phyloP scores from a whole-genome alignment of 2,888 invertebrate genomes.

The Leptopterna dolabrata region DNA sequence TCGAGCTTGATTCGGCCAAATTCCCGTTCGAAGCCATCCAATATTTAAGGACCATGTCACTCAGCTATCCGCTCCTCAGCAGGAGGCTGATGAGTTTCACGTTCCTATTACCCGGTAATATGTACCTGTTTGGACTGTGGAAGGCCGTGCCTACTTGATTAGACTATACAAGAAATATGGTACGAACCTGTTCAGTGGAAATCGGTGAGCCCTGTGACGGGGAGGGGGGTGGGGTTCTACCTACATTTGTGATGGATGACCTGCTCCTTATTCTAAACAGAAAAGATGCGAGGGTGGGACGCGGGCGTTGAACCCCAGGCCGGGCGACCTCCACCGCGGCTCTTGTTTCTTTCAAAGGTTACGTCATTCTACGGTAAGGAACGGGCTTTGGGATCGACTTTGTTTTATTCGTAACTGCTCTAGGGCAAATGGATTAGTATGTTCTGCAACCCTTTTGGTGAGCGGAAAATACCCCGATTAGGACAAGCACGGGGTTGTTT shows the following conservation, averaged over 20 bases:
- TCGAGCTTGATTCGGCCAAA: background rate
- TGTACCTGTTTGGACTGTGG: constrained; percentile 5
- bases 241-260: constrained; percentile 12
- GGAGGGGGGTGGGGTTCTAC: background rate
- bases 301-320: constrained; percentile 4
- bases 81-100: constrained; percentile 44
- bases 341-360: background rate
- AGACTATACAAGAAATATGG: constrained; percentile 19
- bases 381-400: background rate
- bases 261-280: constrained; percentile 4
- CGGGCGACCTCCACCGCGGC: background rate
- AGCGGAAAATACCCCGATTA: too few relatives aligned
- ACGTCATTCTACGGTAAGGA: background rate
- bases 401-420: background rate
- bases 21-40: background rate
- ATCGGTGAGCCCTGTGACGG: background rate
- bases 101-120: constrained; percentile 16
- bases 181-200: background rate
- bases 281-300: constrained; percentile 22
- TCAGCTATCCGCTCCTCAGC: background rate
- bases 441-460: background rate
- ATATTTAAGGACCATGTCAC: background rate
- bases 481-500: too few relatives aligned
- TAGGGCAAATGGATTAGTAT: background rate
- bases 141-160: constrained; percentile 7